Evolutionary conservation across 2,797 vertebrate species (phyloP), one percentile per base, ranked within the genome.

Genomic region (Sebastes taczanowskii): DNA sequence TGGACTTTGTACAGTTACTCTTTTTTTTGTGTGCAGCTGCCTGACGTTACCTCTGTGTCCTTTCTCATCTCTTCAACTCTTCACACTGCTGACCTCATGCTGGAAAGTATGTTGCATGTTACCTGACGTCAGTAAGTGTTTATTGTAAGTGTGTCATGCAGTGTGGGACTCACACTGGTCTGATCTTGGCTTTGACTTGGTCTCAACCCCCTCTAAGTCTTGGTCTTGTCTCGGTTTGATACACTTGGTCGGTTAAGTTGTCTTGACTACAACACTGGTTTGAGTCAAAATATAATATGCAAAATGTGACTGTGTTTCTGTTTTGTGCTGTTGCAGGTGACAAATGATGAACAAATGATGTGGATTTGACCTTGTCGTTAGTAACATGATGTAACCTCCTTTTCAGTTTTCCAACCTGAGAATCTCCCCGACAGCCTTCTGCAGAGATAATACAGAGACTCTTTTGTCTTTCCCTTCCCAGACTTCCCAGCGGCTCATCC

Each of bases 391-490:
- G 30, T 14, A 55, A 35, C 35, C 35, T 35, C 0, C 35, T 35
- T 13, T 35, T 42, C 71, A 27, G 11, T 14, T 4, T 27, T 35
- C 35, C 35, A 35, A 35, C 35, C 35, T 35, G 35, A 55, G 63
- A 60, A 29, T 7, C 58, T 77, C 16, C 1, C 34, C 56, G 58
- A 42, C 71, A 64, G 46, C 56, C 23, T 35, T 66, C 55, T 25
- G 16, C 59, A 32, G 52, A 76, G 52, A 81, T 35, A 63, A 70
- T 30, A 38, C 11, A 67, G 42, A 64, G 20, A 1, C 52, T 16
- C 8, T 59, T 83, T 82, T 58, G 46, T 78, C 66, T 58, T 55
- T 52, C 46, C 46, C 9, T 71, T 73, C 52, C 6, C 65, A 46
- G 66, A 65, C 77, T 69, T 69, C 71, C 53, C 16, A 11, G 38